A percentile compares a stretch with the other conserved stretches of the same genome.
Conservation (phyloP, 2,113 vertebrate genomes). For the Tor tambroides region DNA sequence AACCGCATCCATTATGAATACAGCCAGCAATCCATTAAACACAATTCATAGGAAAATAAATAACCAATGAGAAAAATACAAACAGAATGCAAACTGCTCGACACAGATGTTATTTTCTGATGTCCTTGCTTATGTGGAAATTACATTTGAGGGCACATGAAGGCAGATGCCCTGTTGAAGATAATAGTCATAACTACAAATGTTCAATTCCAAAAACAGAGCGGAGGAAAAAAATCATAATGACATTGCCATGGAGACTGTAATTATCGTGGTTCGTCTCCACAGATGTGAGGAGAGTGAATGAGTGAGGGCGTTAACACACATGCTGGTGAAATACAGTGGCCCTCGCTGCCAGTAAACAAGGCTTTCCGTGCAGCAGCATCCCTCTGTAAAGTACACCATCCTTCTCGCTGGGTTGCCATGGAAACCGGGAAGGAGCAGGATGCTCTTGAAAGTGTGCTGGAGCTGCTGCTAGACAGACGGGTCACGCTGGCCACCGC, state of each 20-base stretch:
- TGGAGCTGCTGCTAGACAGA: conserved; percentile 37
- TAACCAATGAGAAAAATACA: neutral
- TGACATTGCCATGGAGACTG: conserved; percentile 76
- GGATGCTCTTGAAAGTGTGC: conserved; percentile 53
- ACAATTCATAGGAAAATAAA: conserved; percentile 28
- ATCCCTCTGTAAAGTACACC: conserved; percentile 69
- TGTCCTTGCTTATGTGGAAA: conserved; percentile 31
- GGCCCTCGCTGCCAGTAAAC: conserved; percentile 73
- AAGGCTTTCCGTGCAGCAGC: conserved; percentile 66
- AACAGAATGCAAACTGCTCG: conserved; percentile 36
- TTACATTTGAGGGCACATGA: conserved; percentile 7
- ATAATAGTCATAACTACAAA: conserved; percentile 67
- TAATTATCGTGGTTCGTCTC: conserved; percentile 69
- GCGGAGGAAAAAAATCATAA: conserved; percentile 50
- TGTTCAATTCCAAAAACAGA: conserved; percentile 59
- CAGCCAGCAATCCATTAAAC: conserved; percentile 26
- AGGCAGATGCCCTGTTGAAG: conserved; percentile 41
- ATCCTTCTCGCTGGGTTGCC: conserved; percentile 74
- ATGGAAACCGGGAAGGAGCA: conserved; percentile 75
- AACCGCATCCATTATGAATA: conserved; percentile 11
- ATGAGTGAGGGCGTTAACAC: conserved; percentile 59
- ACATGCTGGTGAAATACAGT: conserved; percentile 68
- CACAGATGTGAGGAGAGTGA: conserved; percentile 68
- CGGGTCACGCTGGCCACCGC: conserved; percentile 35
- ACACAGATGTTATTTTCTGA: conserved; percentile 36